Evolutionary conservation across 2,797 vertebrate species (phyloP), one percentile per base, ranked within the genome.

Genomic region (Fringilla coelebs): DNA sequence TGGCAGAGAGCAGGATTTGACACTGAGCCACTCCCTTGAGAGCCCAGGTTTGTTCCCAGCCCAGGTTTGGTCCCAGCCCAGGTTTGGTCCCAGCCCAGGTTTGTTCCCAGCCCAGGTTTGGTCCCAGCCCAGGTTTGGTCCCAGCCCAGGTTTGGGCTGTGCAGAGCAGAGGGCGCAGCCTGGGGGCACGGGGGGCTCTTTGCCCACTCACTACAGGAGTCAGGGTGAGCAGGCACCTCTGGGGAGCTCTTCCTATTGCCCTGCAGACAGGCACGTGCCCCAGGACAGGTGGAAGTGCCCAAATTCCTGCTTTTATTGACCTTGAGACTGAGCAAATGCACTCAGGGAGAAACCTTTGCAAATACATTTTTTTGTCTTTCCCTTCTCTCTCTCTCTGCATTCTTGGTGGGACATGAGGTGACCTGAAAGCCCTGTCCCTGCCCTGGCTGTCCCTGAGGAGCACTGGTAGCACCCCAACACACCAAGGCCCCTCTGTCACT

Each of bases 391-490:
- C 31, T 43, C 40, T 62, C 48, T 24, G 29, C 63, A 46, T 26
- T 49, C 14, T 16, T 34, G 49, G 18, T 48, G n/a, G 61, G 57
- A 54, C 8, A 7, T 1, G 12, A 3, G 3, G 72, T 36, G 65
- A 25, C 11, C 29, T 8, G 34, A 32, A 41, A 41, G 38, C 12
- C 24, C 51, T 9, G n/a, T 72, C 41, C 38, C 25, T 85, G 36
- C 17, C 40, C 32, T 2, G 5, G 24, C 40, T 36, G 38, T 38
- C 71, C 51, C 2, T 2, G 14, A 26, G 48, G 25, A 62, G 38
- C 10, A 2, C 13, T 31, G 66, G 20, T 54, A 86, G 70, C 43
- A 20, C 28, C 0, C 0, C 0, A 2, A 11, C 0, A 1, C 6
- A 9, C 32, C 0, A 1, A 38, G 29, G 18, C 2, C 10, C 34